Evolutionary conservation across 1,140 invertebrate species (phyloP).

Genomic region (Helicoverpa armigera): DNA sequence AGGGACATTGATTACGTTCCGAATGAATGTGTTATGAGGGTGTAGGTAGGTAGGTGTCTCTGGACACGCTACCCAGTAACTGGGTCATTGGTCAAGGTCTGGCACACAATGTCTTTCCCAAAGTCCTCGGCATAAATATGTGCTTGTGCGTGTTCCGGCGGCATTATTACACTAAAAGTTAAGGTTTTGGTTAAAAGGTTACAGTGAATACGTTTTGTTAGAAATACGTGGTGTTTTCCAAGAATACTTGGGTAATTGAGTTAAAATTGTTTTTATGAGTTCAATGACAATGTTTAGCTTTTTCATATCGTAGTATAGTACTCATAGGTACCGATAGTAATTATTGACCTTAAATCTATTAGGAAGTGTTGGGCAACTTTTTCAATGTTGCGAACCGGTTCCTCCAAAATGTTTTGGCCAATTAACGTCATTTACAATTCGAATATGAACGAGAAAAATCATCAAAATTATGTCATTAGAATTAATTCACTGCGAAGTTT

Average conservation of each 20-base stretch:
- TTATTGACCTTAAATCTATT: too few relatives aligned
- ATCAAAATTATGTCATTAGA: too few relatives aligned
- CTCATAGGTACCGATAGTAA: too few relatives aligned
- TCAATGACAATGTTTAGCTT: background rate
- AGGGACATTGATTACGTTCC: slow-evolving; percentile 42
- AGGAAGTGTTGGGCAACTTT: too few relatives aligned
- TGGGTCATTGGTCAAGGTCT: slow-evolving; percentile 70
- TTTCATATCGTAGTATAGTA: too few relatives aligned
- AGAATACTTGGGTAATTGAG: background rate
- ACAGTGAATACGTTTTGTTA: background rate
- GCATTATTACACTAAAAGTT: slow-evolving; percentile 6
- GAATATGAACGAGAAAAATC: too few relatives aligned
- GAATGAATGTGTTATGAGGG: slow-evolving; percentile 47
- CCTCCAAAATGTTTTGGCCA: too few relatives aligned
- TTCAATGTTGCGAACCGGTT: too few relatives aligned
- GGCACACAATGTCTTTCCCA: slow-evolving; percentile 16
- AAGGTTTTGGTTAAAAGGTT: background rate
- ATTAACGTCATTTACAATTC: too few relatives aligned
- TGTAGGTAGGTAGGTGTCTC: background rate
- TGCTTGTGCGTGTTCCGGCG: slow-evolving; percentile 25
- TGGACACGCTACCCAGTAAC: slow-evolving; percentile 39
- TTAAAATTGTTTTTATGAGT: background rate
- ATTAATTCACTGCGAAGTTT: too few relatives aligned
- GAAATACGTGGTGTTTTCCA: background rate
- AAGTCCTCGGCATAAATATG: slow-evolving; percentile 20